phyloP scores from a whole-genome alignment of 2,888 invertebrate species.

The Marronus borbonicus region DNA sequence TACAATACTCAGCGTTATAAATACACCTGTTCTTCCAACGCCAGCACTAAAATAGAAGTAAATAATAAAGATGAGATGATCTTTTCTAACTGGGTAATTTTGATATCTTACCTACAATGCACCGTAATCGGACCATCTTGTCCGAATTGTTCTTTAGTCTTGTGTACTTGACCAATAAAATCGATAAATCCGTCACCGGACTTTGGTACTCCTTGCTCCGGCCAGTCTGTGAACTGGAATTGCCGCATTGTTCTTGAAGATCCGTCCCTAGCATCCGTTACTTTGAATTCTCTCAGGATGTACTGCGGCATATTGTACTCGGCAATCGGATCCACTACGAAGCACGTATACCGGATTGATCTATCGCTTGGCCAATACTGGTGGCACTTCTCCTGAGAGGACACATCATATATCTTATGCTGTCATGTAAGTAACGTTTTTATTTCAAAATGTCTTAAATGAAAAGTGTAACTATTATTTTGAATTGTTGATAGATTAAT shows the following conservation, averaged over 20 bases:
- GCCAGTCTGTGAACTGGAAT: conserved; percentile 98
- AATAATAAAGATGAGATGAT: neutral
- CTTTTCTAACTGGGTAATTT: conserved; percentile 2
- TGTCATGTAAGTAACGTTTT: neutral
- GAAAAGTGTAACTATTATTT: too few species aligned
- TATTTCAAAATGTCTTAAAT: neutral
- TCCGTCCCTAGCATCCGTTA: conserved; percentile 97
- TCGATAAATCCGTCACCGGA: conserved; percentile 99
- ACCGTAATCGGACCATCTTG: conserved; percentile 99
- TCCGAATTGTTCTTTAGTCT: conserved; percentile 99
- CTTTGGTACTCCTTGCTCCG: conserved; percentile 97
- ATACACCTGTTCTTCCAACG: conserved; percentile 98
- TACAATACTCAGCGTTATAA: conserved; percentile 97
- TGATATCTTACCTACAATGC: conserved; percentile 84
- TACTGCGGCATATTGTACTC: conserved; percentile 99
- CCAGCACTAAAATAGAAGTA: conserved; percentile 81
- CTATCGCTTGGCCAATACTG: conserved; percentile 99
- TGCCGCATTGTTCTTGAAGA: conserved; percentile 96
- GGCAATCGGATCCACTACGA: conserved; percentile 98
- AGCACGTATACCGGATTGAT: conserved; percentile 97
- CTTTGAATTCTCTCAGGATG: conserved; percentile 98
- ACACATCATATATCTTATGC: conserved; percentile 33
- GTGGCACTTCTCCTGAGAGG: conserved; percentile 93
- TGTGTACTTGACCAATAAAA: conserved; percentile 99
- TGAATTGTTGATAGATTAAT: too few species aligned